These are phyloP conservation scores for Brachylomia viminalis DNA, from an alignment of 2,888 invertebrate genomes.

Conservation along the genomic window DNA sequence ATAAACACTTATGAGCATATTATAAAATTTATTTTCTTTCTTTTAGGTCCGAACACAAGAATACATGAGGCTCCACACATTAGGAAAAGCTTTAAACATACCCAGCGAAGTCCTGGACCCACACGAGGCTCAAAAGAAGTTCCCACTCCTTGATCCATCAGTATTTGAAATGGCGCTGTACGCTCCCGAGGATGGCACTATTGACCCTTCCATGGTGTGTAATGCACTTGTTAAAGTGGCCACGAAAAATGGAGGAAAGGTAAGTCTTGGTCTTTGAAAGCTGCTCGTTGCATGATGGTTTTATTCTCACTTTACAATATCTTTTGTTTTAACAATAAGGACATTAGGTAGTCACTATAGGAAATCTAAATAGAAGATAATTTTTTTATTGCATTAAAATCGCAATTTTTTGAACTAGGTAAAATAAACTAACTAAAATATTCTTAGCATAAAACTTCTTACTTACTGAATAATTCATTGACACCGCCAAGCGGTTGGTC, in stretches of 20 bases:
- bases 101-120: constrained; percentile 94
- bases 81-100: constrained; percentile 95
- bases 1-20: background rate
- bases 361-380: background rate
- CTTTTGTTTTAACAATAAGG: background rate
- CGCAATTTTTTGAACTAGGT: background rate
- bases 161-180: constrained; percentile 94
- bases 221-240: constrained; percentile 94
- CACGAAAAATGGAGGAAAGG: constrained; percentile 93
- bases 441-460: background rate
- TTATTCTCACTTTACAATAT: background rate
- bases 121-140: constrained; percentile 93
- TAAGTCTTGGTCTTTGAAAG: constrained; percentile 73
- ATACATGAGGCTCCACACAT: constrained; percentile 94
- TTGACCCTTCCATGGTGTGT: constrained; percentile 96
- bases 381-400: background rate
- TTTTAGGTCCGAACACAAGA: constrained; percentile 94
- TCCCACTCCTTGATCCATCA: constrained; percentile 94
- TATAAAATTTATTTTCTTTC: background rate
- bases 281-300: background rate
- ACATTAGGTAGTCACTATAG: background rate
- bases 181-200: constrained; percentile 95
- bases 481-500: background rate
- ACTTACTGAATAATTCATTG: background rate
- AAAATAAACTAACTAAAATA: background rate